Evolutionary conservation across 2,888 invertebrate species (phyloP), one percentile per base, ranked within the genome.

Genomic region (Ophioninae sp.): DNA sequence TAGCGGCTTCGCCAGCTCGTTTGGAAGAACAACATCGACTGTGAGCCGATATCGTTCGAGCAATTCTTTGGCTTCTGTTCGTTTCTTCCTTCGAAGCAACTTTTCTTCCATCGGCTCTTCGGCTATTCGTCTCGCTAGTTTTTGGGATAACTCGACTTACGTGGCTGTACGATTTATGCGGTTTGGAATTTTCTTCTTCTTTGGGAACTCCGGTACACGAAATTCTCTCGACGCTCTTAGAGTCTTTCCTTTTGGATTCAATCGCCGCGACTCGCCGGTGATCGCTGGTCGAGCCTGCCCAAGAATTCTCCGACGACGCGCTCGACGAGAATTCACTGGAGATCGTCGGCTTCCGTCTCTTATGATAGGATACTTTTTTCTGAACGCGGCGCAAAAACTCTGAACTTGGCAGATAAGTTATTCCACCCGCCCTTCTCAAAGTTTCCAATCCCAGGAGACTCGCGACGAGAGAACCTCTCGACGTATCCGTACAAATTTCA

Each of bases 331-430:
- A 30, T 59, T 41, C 74, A 10, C 68, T 59, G 17, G 17, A 56
- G 39, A 20, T 41, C 20, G 64, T 56, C 7, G 58, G 30, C 10
- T 61, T 84, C n/a, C 72, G 80, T 58, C 44, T 51, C 17, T 44
- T 83, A 23, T 69, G 74, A 7, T 7, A 37, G 3, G 84, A 86
- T 5, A 86, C 75, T 81, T 88, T 89, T 37, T 73, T 85, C 20
- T 88, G 89, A 10, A 88, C 90, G 82, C 86, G 87, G 22, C 88
- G 88, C 0, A 92, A 86, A 67, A 91, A 92, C 83, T 90, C 88
- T 0, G 91, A 91, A 65, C 82, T 90, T 6, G 91, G 91, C 5
- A 87, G 79, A 17, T 91, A 91, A 63, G 88, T 85, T 30, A 91
- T 90, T 20, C 81, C 87, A 8, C 87, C 86, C 9, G 90, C 86